These are phyloP conservation scores for Synergus umbraculus DNA, from an alignment of 2,888 invertebrate species.

Conservation along the genomic window DNA sequence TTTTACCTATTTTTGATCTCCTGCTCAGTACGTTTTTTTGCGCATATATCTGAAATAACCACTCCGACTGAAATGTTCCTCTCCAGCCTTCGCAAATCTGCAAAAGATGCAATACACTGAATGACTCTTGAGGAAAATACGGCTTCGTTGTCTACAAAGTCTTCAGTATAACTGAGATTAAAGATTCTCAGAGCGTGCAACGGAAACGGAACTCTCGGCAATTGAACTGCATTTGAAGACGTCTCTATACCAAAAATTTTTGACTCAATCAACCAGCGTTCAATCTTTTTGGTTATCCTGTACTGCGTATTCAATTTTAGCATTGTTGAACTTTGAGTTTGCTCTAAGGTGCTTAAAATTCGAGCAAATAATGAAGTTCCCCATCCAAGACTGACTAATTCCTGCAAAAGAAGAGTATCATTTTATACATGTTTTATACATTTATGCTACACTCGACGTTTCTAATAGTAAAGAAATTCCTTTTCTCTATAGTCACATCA, in stretches of 20 bases:
- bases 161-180: conserved; percentile 17
- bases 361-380: not conserved
- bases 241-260: not conserved
- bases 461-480: too few species aligned
- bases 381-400: not conserved
- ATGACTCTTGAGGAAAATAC: not conserved
- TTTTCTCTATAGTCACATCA: too few species aligned
- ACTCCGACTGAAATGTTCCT: not conserved
- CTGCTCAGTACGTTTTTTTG: not conserved
- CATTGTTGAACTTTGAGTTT: not conserved
- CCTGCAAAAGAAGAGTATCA: not conserved
- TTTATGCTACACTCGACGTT: too few species aligned
- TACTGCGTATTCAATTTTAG: not conserved
- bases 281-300: not conserved
- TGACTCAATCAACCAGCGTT: not conserved
- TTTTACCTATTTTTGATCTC: conserved; percentile 1
- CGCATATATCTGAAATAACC: not conserved
- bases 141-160: not conserved
- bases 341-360: not conserved
- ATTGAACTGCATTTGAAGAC: not conserved
- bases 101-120: not conserved
- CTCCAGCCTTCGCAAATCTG: not conserved
- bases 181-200: not conserved
- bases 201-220: not conserved
- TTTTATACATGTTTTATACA: too few species aligned